A percentile compares a stretch with the other conserved stretches of the same genome.
These are phyloP conservation scores for Sinonovacula constricta DNA, from an alignment of 1,140 invertebrate species.

Conservation along the genomic window DNA sequence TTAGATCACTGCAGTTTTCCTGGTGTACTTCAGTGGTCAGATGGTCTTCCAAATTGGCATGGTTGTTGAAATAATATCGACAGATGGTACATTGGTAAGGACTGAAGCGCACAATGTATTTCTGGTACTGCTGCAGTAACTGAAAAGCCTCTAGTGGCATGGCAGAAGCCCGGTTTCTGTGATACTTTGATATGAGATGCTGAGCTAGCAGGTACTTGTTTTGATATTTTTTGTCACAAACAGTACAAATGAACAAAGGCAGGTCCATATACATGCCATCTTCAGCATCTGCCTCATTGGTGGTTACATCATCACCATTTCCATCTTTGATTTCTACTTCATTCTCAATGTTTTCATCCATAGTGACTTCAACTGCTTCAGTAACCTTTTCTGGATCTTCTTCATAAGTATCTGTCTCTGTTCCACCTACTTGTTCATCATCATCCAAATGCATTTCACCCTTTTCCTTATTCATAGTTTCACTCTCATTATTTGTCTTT, in stretches of 20 bases:
- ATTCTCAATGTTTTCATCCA: too few species aligned
- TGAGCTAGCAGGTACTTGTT: constrained; percentile 70
- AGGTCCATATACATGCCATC: background rate
- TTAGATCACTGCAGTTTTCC: constrained; percentile 78
- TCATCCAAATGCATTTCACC: constrained; percentile 13
- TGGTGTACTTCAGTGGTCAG: constrained; percentile 85
- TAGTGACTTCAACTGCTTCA: too few species aligned
- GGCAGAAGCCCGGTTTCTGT: constrained; percentile 66
- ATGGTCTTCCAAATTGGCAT: constrained; percentile 86
- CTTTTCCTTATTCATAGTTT: background rate
- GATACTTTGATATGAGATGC: constrained; percentile 71
- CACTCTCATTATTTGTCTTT: background rate
- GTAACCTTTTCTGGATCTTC: constrained; percentile 13
- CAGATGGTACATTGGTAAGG: constrained; percentile 91
- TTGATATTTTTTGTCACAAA: constrained; percentile 72
- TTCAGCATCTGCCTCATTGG: constrained; percentile 32
- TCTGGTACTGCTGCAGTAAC: constrained; percentile 87
- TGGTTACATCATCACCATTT: too few species aligned
- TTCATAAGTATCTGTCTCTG: constrained; percentile 28
- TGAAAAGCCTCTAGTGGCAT: constrained; percentile 80
- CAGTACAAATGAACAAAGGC: constrained; percentile 71
- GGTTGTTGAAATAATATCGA: constrained; percentile 90
- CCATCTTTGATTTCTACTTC: background rate
- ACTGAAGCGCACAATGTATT: constrained; percentile 86
- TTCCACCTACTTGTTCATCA: too few species aligned